phyloP scores from a whole-genome alignment of 2,888 invertebrate genomes.

The Oegoconia quadripuncta region DNA sequence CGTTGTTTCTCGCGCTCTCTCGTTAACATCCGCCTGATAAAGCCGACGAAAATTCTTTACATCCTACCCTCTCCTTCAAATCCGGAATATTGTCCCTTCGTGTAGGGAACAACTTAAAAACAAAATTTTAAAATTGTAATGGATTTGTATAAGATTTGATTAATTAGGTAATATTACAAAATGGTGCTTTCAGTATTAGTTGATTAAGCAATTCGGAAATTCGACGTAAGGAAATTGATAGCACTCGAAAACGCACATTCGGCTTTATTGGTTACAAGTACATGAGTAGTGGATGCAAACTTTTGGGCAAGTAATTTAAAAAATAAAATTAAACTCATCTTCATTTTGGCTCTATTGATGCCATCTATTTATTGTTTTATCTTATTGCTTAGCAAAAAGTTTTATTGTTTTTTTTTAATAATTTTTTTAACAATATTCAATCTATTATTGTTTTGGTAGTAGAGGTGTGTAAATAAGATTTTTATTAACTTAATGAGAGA shows the following conservation, averaged over 20 bases:
- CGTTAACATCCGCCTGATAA: no score
- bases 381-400: constrained; percentile 65
- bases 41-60: no score
- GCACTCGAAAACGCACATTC: constrained; percentile 50
- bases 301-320: no score
- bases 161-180: constrained; percentile 50
- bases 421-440: constrained; percentile 38
- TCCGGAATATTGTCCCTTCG: no score
- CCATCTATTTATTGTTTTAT: constrained; percentile 55
- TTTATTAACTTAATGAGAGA: constrained; percentile 52
- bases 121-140: constrained; percentile 43
- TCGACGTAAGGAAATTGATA: constrained; percentile 35
- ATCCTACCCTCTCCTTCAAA: no score
- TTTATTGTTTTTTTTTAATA: constrained; percentile 49
- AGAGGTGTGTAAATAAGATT: constrained; percentile 74
- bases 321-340: not conserved
- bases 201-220: constrained; percentile 59
- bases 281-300: not conserved
- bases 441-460: constrained; percentile 56
- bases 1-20: no score
- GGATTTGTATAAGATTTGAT: constrained; percentile 47
- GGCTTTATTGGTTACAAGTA: constrained; percentile 27
- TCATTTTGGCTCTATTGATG: constrained; percentile 23
- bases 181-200: constrained; percentile 79
- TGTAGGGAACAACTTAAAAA: constrained; percentile 12